Conservation (phyloP, 2,113 vertebrate species). For the Ammodytes marinus region DNA sequence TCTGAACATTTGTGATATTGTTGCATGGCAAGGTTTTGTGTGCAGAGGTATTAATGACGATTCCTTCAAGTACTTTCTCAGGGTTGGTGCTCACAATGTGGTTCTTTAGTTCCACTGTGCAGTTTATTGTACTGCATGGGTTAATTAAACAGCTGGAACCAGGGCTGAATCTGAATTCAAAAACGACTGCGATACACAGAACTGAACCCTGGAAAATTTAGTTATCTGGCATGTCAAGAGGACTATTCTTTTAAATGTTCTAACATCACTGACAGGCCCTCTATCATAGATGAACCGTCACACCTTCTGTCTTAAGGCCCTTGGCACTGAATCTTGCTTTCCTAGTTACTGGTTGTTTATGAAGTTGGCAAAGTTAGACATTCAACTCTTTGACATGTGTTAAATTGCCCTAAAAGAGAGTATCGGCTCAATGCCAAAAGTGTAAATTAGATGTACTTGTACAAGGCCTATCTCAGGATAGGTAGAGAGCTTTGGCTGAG, state of each 20-base stretch:
- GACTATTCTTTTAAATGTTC: neutral
- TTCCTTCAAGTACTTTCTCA: slow-evolving; percentile 16
- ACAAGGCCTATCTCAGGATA: neutral
- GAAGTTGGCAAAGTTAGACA: neutral
- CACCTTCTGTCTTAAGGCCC: slow-evolving; percentile 2
- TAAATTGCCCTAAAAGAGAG: neutral
- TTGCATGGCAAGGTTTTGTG: slow-evolving; percentile 42
- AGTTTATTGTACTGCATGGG: slow-evolving; percentile 26
- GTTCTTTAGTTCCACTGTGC: neutral
- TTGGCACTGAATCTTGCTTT: neutral
- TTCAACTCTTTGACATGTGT: slow-evolving; percentile 29
- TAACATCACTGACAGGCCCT: slow-evolving; percentile 6
- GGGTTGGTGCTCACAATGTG: neutral
- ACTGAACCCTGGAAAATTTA: neutral
- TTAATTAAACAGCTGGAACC: slow-evolving; percentile 22
- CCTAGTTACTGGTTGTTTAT: slow-evolving; percentile 20
- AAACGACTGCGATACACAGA: neutral
- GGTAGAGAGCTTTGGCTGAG: slow-evolving; percentile 29
- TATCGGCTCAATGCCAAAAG: neutral
- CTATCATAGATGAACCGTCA: neutral
- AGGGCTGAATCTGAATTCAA: slow-evolving; percentile 8
- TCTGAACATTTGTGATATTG: slow-evolving; percentile 53
- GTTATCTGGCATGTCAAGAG: slow-evolving; percentile 15
- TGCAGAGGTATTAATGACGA: slow-evolving; percentile 34
- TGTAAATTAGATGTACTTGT: neutral